phyloP scores from a whole-genome alignment of 2,888 invertebrate genomes.

The Zelleria hepariella region DNA sequence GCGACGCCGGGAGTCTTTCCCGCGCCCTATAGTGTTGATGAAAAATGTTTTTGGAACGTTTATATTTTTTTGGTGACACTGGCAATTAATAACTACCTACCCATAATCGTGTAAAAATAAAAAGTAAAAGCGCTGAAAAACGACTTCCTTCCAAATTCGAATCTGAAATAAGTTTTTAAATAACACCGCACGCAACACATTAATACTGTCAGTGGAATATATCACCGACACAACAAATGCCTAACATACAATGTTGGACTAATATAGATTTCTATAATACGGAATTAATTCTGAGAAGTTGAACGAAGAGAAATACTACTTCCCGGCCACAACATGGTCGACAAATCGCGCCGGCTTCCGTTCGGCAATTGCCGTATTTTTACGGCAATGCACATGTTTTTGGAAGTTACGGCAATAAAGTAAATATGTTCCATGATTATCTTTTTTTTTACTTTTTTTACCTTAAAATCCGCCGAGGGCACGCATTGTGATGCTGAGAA shows the following conservation, averaged over 20 bases:
- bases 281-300: conserved; percentile 56
- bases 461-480: too few relatives aligned
- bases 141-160: conserved; percentile 39
- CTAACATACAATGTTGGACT: conserved; percentile 30
- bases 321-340: conserved; percentile 25
- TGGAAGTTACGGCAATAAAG: too few relatives aligned
- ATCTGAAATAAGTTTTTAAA: conserved; percentile 23
- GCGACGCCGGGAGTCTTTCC: too few relatives aligned
- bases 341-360: background rate
- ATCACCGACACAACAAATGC: conserved; percentile 13
- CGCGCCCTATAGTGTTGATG: too few relatives aligned
- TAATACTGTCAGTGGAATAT: conserved; percentile 36
- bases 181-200: conserved; percentile 18
- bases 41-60: background rate
- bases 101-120: conserved; percentile 1
- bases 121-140: conserved; percentile 32
- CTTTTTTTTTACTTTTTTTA: too few relatives aligned
- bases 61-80: background rate
- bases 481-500: too few relatives aligned
- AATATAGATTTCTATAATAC: conserved; percentile 46
- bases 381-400: background rate
- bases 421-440: too few relatives aligned
- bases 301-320: conserved; percentile 44
- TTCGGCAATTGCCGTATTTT: background rate
- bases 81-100: background rate